Base-by-base conservation (phyloP, 2,888 invertebrate genomes). In the Morpho helenor region DNA sequence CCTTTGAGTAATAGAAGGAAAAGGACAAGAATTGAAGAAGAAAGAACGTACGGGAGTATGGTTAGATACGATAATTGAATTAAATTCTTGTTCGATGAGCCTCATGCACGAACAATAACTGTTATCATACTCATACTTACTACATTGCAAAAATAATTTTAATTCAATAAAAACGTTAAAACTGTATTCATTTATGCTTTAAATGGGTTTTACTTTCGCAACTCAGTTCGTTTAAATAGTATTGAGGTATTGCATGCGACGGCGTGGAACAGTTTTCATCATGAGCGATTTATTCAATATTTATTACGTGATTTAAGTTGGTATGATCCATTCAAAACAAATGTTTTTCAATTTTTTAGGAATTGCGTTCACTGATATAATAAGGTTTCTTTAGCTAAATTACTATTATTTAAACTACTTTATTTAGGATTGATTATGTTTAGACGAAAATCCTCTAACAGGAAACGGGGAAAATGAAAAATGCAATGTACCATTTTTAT, bases 211-310 rank as follows among this genome's bases (percentile, higher is more conserved):
- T 57, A 49, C 52, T 61, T 63, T 64, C 62, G 64, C 53, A 64
- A 64, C 50, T 42, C 56, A 58, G 54, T 55, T 60, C 50, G 49
- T 62, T 64, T 62, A 41, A 58, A 58, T 60, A 60, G 56, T 52
- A 62, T 54, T 49, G 59, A 48, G 51, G 54, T 59, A 61, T 66
- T 62, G 63, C 63, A 64, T 50, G 62, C 67, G 65, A 49, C 64
- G 63, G 57, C 48, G 62, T 61, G 67, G 66, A 67, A 68, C 68
- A 56, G 61, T 67, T 68, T 68, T 67, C 66, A 66, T 62, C 62
- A 68, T 66, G 62, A 66, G 66, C 66, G 64, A 67, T 68, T 64
- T 65, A 61, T 64, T 64, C 63, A 61, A 63, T 62, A 64, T 63
- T 67, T 31, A 59, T 65, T 68, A 67, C 65, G 62, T 61, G 65